Base-by-base conservation (phyloP, 1,140 invertebrate species). In the Zaprionus camerounensis region DNA sequence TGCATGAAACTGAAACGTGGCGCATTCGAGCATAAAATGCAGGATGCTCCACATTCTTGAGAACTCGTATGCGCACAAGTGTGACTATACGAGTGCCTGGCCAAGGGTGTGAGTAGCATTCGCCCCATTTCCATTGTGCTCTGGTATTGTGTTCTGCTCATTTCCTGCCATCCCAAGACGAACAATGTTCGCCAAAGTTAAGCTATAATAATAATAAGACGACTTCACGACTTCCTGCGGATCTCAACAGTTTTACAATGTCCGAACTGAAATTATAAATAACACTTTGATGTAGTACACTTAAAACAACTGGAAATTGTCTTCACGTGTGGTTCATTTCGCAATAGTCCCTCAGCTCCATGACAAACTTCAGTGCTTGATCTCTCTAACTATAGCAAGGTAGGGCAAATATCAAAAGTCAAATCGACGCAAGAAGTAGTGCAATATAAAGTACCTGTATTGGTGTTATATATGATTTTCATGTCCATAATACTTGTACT, bases 1-100 rank as follows among this genome's bases (percentile, higher is more conserved):
- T 70, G 53, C 71, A 65, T 70, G 76, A 71, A 82, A 72, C 69
- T 68, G 76, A 85, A 63, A 80, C 74, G 74, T 67, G 74, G 22
- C 44, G 34, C 67, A 71, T 51, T 71, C 59, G 59, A 58, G 72
- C 72, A 70, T 70, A 70, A 58, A 75, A 75, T 71, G 72, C 73
- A 71, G 73, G 61, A 71, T 71, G 68, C 36, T 51, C 41, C 53
- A 38, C 58, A 55, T 44, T 63, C 57, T 31, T 62, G 51, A 62
- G 41, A 46, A 26, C 44, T 46, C 34, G n/a, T 12, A 24, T 58
- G 55, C 20, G 64, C 41, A 26, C n/a, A 28, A 28, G 38, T 46
- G 68, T 70, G 34, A 34, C n/a, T 58, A 49, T 44, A 46, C 56
- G 31, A 41, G 36, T 41, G 17, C 20, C 34, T 20, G 24, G 24